Conservation (phyloP, 2,888 invertebrate species). For the Xestia c-nigrum region DNA sequence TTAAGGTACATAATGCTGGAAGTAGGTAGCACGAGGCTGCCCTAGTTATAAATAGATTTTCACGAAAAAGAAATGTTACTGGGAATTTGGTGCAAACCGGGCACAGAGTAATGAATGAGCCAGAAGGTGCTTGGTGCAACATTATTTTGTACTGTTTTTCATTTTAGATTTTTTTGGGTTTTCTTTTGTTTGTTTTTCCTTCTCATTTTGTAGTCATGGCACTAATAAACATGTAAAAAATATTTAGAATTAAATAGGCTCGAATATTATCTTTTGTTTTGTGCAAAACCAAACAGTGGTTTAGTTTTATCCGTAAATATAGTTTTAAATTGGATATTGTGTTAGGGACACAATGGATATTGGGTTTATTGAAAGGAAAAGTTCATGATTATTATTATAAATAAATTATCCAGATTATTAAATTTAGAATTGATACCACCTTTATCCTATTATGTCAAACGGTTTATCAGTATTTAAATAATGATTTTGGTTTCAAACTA, state of each 20-base stretch:
- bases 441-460: slow-evolving; percentile 35
- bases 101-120: slow-evolving; percentile 78
- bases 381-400: not conserved
- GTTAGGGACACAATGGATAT: slow-evolving; percentile 23
- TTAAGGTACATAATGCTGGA: slow-evolving; percentile 70
- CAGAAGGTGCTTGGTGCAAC: slow-evolving; percentile 68
- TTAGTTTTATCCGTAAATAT: slow-evolving; percentile 1
- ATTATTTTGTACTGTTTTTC: slow-evolving; percentile 36
- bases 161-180: slow-evolving; percentile 4
- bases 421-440: not conserved
- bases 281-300: not conserved
- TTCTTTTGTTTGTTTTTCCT: slow-evolving; percentile 24
- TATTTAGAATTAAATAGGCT: not conserved
- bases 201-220: not conserved
- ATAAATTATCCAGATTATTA: slow-evolving; percentile 21
- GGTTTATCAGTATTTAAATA: slow-evolving; percentile 31
- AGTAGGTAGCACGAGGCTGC: slow-evolving; percentile 80
- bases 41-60: slow-evolving; percentile 91
- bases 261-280: not conserved
- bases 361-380: slow-evolving; percentile 33
- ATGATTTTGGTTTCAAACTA: slow-evolving; percentile 31
- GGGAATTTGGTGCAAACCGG: slow-evolving; percentile 89
- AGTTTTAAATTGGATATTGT: slow-evolving; percentile 14
- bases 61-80: slow-evolving; percentile 91
- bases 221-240: not conserved